Evolutionary conservation across 1,140 invertebrate genomes (phyloP).

Genomic region (Helicorthomorpha holstii): DNA sequence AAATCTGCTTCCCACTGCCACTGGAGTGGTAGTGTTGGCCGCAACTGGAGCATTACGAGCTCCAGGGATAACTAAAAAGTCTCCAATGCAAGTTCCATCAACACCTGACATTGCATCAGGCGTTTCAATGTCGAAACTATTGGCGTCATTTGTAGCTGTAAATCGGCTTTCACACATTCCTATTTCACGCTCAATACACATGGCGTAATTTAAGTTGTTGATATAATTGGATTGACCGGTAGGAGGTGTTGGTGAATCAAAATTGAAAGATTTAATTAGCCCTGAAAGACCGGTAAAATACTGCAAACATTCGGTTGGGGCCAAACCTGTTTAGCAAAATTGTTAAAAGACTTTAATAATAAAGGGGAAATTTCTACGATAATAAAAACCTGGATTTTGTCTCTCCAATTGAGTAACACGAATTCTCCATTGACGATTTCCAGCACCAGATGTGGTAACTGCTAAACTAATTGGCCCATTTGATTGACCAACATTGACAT

Average conservation of each 20-base stretch:
- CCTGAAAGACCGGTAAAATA: conserved; percentile 17
- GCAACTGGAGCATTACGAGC: conserved; percentile 3
- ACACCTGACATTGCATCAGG: not conserved
- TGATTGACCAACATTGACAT: conserved; percentile 48
- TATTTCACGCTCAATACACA: conserved; percentile 18
- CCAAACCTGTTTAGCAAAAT: conserved; percentile 8
- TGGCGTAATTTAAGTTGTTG: conserved; percentile 39
- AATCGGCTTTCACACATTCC: conserved; percentile 17
- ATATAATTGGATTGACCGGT: conserved; percentile 6
- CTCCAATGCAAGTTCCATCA: not conserved
- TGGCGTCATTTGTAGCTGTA: not conserved
- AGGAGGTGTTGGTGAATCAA: conserved; percentile 18
- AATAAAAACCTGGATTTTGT: conserved; percentile 41
- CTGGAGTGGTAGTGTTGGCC: not conserved
- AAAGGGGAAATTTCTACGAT: not conserved
- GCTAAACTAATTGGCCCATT: conserved; percentile 38
- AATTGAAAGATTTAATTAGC: conserved; percentile 20
- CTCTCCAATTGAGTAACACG: conserved; percentile 54
- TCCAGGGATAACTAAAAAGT: conserved; percentile 5
- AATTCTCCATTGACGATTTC: conserved; percentile 53
- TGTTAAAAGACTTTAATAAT: not conserved
- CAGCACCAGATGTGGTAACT: conserved; percentile 40
- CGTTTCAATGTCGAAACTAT: not conserved
- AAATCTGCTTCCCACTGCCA: not conserved
- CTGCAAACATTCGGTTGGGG: conserved; percentile 20